Base-by-base conservation (phyloP, 1,140 invertebrate genomes). In the Schlechtendalia chinensis region DNA sequence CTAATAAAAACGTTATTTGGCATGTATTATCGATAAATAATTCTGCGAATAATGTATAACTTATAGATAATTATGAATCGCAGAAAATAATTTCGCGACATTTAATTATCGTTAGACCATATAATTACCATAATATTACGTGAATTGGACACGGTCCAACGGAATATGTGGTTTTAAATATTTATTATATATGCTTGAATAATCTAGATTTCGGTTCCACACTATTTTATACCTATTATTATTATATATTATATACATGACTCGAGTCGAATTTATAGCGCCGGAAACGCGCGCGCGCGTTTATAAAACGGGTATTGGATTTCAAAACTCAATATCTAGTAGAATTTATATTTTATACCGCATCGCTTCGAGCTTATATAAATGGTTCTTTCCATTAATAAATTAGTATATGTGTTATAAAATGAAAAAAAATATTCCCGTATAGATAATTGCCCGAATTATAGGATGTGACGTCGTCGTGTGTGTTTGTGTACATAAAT, bases 131-230 rank as follows among this genome's bases (percentile, higher is more conserved):
- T 39, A n/a, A n/a, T n/a, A n/a, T n/a, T n/a, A n/a, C n/a, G n/a
- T n/a, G n/a, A n/a, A n/a, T 19, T n/a, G 53, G 19, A n/a, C 19
- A 54, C 19, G 53, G 53, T 54, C 19, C 19, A 54, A 12, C 17
- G 53, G n/a, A n/a, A 54, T 54, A n/a, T 58, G n/a, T 22, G 19
- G 22, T 58, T 58, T 58, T 58, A 58, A 58, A 58, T 58, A 39
- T 22, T 22, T 58, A 6, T 10, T 50, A n/a, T n/a, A n/a, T n/a
- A 4, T 22, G 54, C 3, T 58, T 1, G 54, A 1, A 22, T 58
- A 22, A 19, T 58, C 8, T 58, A 58, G n/a, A 58, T 22, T 22
- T 58, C 6, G 5, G 10, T 19, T 19, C 16, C 53, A 17, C 32
- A 8, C 8, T 39, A 39, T 19, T 54, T 1, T 19, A 54, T 19